phyloP scores from a whole-genome alignment of 92 coral and sea anemone genomes.

The Epizoanthus rinbou region DNA sequence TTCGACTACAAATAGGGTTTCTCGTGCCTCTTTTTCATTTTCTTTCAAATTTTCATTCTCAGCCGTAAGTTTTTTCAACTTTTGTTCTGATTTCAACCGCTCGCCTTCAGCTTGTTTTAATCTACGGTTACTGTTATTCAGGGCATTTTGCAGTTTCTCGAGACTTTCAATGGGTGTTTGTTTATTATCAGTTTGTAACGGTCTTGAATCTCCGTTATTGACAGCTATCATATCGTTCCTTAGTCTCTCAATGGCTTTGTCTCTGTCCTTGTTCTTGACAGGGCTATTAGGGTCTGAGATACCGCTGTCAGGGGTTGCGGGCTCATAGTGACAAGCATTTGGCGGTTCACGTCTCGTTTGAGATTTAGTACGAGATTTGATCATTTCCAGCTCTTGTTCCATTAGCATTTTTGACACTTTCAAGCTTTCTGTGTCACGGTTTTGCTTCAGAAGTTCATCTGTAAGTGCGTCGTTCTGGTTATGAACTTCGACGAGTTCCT shows the following conservation, averaged over 20 bases:
- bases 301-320: conserved; percentile 85
- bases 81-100: conserved; percentile 27
- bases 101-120: conserved; percentile 23
- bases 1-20: conserved; percentile 28
- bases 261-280: conserved; percentile 48
- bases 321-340: conserved; percentile 39
- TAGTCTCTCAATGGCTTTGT: conserved; percentile 51
- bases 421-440: conserved; percentile 67
- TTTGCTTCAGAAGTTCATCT: conserved; percentile 66
- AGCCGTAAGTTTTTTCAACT: conserved; percentile 42
- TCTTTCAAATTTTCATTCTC: conserved; percentile 63
- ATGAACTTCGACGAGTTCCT: conserved; percentile 68
- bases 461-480: conserved; percentile 76
- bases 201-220: conserved; percentile 19
- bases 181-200: conserved; percentile 3
- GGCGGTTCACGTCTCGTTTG: conserved; percentile 34
- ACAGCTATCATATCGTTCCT: conserved; percentile 31
- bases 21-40: conserved; percentile 51
- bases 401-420: conserved; percentile 62
- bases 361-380: conserved; percentile 59
- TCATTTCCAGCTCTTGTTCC: conserved; percentile 70
- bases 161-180: conserved; percentile 10
- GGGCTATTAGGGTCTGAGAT: conserved; percentile 62
- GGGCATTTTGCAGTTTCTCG: conserved; percentile 35
- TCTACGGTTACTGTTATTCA: neutral